phyloP scores from a whole-genome alignment of 2,113 vertebrate genomes.

The Petromus typicus region DNA sequence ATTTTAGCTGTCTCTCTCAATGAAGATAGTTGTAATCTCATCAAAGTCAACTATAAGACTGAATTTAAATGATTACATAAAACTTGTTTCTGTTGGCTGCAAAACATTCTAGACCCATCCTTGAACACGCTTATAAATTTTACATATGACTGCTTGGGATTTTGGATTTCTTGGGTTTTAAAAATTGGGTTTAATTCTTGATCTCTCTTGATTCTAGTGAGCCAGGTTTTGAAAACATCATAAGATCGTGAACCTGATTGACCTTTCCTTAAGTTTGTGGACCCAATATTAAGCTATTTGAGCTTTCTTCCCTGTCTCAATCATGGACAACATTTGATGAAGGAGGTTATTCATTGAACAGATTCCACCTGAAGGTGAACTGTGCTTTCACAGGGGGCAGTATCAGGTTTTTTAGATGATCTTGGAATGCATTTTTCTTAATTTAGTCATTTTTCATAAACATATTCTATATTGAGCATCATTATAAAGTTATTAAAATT shows the following conservation, averaged over 20 bases:
- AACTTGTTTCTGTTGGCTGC: neutral
- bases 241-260: neutral
- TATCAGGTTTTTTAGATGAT: neutral
- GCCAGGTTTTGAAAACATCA: neutral
- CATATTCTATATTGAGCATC: neutral
- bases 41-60: neutral
- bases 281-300: neutral
- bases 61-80: conserved; percentile 24
- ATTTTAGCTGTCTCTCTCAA: neutral
- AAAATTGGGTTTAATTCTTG: conserved; percentile 9
- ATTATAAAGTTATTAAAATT: neutral
- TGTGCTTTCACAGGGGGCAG: neutral
- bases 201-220: neutral
- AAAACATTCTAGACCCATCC: neutral
- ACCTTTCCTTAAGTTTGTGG: neutral
- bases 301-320: neutral
- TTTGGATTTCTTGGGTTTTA: neutral
- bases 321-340: neutral
- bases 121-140: neutral
- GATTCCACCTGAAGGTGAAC: neutral
- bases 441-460: neutral
- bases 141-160: neutral
- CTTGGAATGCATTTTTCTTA: conserved; percentile 25
- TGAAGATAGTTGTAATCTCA: neutral
- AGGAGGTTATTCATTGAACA: neutral